Percentiles rank a stretch among this genome's conserved stretches.
phyloP scores from a whole-genome alignment of 2,113 vertebrate species.

The Synchiropus splendidus region DNA sequence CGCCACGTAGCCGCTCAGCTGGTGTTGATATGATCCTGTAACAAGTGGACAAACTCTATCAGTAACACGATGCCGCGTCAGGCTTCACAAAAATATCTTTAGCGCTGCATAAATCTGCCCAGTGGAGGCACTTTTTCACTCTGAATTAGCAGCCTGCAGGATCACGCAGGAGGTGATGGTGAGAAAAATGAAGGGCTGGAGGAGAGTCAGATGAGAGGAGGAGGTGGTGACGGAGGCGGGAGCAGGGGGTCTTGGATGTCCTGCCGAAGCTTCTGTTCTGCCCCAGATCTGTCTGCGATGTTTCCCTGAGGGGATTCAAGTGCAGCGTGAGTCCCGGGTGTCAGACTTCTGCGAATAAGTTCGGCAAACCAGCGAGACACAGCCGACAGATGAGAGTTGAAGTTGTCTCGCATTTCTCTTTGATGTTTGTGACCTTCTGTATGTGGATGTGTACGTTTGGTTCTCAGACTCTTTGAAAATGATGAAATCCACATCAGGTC shows the following conservation, averaged over 20 bases:
- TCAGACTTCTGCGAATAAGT: constrained; percentile 12
- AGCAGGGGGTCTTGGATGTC: constrained; percentile 2
- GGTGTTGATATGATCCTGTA: constrained; percentile 11
- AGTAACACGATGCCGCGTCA: not conserved
- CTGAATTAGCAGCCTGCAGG: constrained; percentile 13
- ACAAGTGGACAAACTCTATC: constrained; percentile 5
- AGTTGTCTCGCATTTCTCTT: no score
- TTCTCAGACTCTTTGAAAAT: no score
- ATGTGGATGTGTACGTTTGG: no score
- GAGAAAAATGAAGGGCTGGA: not conserved
- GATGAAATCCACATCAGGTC: no score
- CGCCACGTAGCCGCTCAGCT: constrained; percentile 6
- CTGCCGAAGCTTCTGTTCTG: constrained; percentile 14
- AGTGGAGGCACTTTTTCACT: constrained; percentile 24
- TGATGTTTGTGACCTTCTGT: no score
- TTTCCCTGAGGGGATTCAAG: constrained; percentile 20
- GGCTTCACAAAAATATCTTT: not conserved
- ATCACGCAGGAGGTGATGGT: constrained; percentile 1
- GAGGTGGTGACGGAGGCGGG: not conserved
- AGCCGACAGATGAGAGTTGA: no score
- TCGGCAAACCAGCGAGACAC: no score
- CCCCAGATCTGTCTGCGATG: constrained; percentile 44
- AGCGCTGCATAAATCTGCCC: constrained; percentile 16
- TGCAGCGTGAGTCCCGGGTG: constrained; percentile 11
- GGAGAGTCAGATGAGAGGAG: constrained; percentile 2